These are phyloP conservation scores for Diachasmimorpha longicaudata DNA, from an alignment of 1,140 invertebrate genomes.

Conservation along the genomic window DNA sequence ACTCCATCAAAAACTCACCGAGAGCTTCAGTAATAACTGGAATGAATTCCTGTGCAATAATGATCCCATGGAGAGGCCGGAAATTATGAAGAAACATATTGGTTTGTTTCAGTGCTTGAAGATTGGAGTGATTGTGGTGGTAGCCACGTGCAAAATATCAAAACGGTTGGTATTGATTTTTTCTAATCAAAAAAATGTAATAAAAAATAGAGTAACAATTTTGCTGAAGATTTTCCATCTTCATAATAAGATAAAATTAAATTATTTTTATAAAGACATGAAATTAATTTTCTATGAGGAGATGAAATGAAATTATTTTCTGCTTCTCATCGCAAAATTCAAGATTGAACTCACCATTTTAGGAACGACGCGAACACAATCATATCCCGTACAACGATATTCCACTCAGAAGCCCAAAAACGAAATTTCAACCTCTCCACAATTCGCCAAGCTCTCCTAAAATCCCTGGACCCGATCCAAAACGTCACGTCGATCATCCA, in stretches of 20 bases:
- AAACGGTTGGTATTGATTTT: slow-evolving; percentile 42
- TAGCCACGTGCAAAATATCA: slow-evolving; percentile 67
- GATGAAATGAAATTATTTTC: too few species aligned
- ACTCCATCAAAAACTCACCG: slow-evolving; percentile 70
- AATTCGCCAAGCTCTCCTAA: slow-evolving; percentile 35
- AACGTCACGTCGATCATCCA: slow-evolving; percentile 20
- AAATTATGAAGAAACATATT: slow-evolving; percentile 68
- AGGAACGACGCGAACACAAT: not conserved
- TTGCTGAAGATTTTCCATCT: too few species aligned
- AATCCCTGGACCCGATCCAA: slow-evolving; percentile 47
- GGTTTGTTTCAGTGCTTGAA: slow-evolving; percentile 67
- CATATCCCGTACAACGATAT: slow-evolving; percentile 20
- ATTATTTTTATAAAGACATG: too few species aligned
- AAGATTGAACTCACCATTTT: not conserved
- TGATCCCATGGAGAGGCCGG: slow-evolving; percentile 75
- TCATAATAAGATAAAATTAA: too few species aligned
- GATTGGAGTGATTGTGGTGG: slow-evolving; percentile 66
- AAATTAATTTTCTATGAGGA: too few species aligned
- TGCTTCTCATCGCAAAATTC: too few species aligned
- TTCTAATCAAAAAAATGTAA: not conserved
- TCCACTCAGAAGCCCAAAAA: slow-evolving; percentile 46
- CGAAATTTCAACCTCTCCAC: slow-evolving; percentile 44
- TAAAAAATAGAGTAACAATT: not conserved
- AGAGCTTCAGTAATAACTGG: slow-evolving; percentile 76
- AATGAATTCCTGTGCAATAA: slow-evolving; percentile 80